Evolutionary conservation across 2,113 vertebrate species (phyloP), one percentile per base, ranked within the genome.

Genomic region (Chloroceryle aenea): DNA sequence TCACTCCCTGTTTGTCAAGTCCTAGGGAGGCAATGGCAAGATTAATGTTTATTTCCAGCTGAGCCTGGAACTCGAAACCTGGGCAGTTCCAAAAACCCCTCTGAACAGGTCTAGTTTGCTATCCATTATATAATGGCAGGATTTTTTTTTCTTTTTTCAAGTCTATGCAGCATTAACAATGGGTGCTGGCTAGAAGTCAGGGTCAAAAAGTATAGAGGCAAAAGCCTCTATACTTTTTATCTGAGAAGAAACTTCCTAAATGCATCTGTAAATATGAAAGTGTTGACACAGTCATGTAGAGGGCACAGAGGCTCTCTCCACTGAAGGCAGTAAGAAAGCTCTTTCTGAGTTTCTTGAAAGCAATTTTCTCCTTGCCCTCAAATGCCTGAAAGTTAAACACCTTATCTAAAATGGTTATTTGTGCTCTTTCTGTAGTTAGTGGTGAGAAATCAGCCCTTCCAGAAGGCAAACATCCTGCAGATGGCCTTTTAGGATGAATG

Each of bases 41-140:
- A 95, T 96, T 95, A 95, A 92, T 75, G 79, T 86, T 92, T 96
- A 89, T 88, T 95, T 96, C 77, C 89, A 94, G 73, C 88, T 90
- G 26, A 86, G 76, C 50, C 61, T 97, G 86, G 80, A 94, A 96
- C 61, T 86, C 0, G 1, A 90, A 92, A 92, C 86, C 48, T 61
- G 26, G 30, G n/a, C 20, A 53, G n/a, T 64, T 87, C 69, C 82
- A 87, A 89, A 80, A 80, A 48, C 10, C 66, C 26, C 52, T 50
- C 69, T 42, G 40, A 68, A 40, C 53, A 79, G 20, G 29, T 84
- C 61, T 85, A 13, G 30, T 68, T 82, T 0, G 0, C 7, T 71
- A 32, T 53, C 79, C n/a, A n/a, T 74, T 84, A n/a, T 12, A 42
- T 30, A 89, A 69, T 27, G 10, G 9, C 50, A 92, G 17, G 27